Evolutionary conservation across 2,113 vertebrate species (phyloP), one percentile per base, ranked within the genome.

Genomic region (Rousettus leschenaultii): DNA sequence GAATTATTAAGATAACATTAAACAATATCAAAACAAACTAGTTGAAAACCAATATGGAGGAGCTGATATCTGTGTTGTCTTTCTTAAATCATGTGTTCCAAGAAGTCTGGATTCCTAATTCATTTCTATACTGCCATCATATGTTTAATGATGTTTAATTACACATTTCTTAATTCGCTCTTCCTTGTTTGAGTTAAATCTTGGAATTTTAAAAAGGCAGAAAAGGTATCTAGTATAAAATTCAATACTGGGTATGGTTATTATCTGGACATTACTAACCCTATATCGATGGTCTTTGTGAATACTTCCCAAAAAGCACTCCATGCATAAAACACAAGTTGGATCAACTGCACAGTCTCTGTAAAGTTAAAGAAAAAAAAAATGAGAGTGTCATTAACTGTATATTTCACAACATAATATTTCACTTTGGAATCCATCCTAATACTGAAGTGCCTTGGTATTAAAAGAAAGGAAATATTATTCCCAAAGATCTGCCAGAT

Each of bases 311-410:
- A 99, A 98, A 98, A 99, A 99, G 98, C 99, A 99, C 98, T 99
- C 99, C 99, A 99, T 99, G 97, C 99, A 99, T 75, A 99, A 98
- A 77, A 99, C 99, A 98, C 99, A 99, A 40, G 99, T 99, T 28
- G 99, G 99, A 96, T 99, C 99, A 65, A 99, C 99, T 28, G 99
- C 99, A 97, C 99, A 99, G 97, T 99, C 99, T 98, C 99, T 99
- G 98, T 93, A 96, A 98, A 97, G 22, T 96, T 89, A 97, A 92
- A 98, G 24, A 92, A 85, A 24, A 94, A 91, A 97, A 96, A 93
- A 96, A 96, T 96, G 45, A 98, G 61, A 61, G 88, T 61, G 79
- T 97, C 95, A 96, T 61, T 78, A 84, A 89, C 61, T 84, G 38
- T 16, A 63, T 18, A 79, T 91, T 95, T 96, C 75, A 89, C 13